These are phyloP conservation scores for Agonopterix alstromeriana DNA, from an alignment of 2,888 invertebrate genomes.

Conservation along the genomic window DNA sequence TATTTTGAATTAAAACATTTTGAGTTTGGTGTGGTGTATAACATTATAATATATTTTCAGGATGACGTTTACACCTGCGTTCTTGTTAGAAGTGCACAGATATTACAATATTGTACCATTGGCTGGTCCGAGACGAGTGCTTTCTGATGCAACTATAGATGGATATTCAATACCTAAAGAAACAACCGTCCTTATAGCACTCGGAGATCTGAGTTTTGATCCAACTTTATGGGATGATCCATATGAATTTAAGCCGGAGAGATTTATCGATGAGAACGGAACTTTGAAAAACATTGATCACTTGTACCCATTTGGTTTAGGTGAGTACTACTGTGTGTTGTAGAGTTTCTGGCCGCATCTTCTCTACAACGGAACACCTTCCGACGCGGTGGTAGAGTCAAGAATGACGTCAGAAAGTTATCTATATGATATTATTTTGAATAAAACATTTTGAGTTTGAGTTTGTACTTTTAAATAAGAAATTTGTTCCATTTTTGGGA, in stretches of 20 bases:
- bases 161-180: constrained; percentile 64
- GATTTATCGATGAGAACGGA: constrained; percentile 77
- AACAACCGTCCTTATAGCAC: constrained; percentile 72
- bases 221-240: constrained; percentile 76
- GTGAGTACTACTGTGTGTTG: too few species aligned
- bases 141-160: constrained; percentile 46
- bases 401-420: too few species aligned
- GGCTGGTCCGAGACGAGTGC: constrained; percentile 67
- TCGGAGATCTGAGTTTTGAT: constrained; percentile 70
- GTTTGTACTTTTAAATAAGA: background rate
- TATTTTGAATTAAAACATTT: too few species aligned
- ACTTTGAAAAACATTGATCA: constrained; percentile 69
- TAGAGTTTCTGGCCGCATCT: too few species aligned
- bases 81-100: constrained; percentile 75
- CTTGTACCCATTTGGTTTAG: constrained; percentile 81
- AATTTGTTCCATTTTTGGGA: too few species aligned
- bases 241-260: constrained; percentile 76
- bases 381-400: too few species aligned
- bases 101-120: constrained; percentile 73
- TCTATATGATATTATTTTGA: too few species aligned
- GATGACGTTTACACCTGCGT: constrained; percentile 71
- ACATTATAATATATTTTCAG: constrained; percentile 33
- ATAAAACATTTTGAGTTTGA: too few species aligned
- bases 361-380: too few species aligned
- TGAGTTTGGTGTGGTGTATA: too few species aligned